These are phyloP conservation scores for Grus americana DNA, from an alignment of 2,113 vertebrate genomes.

Conservation along the genomic window DNA sequence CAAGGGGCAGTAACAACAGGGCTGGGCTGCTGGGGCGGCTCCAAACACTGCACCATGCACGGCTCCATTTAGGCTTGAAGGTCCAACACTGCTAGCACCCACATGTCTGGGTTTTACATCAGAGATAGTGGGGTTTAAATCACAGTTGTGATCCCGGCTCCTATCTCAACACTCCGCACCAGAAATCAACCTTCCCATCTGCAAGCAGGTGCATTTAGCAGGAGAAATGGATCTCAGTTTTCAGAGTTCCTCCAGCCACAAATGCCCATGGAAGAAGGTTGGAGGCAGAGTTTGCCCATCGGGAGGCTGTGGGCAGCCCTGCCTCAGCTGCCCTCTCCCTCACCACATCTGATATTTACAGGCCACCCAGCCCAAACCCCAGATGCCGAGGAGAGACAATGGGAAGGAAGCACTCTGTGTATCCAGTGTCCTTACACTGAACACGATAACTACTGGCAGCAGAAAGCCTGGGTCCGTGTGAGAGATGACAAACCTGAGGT, in stretches of 20 bases:
- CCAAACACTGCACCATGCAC: fast-evolving
- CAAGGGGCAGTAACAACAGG: background rate
- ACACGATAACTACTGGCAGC: fast-evolving
- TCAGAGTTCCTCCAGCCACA: background rate
- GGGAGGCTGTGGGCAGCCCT: background rate
- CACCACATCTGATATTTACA: background rate
- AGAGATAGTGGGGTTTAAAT: background rate
- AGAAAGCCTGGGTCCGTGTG: background rate
- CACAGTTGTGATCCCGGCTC: background rate
- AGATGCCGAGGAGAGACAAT: background rate
- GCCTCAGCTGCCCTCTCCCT: background rate
- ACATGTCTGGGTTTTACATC: background rate
- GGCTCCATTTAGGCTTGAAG: background rate
- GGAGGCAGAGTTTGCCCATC: fast-evolving
- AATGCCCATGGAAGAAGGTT: fast-evolving
- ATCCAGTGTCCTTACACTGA: conserved; percentile 34
- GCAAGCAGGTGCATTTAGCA: background rate
- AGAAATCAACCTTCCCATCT: background rate
- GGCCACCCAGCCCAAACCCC: background rate
- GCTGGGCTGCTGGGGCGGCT: background rate
- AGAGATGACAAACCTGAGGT: fast-evolving
- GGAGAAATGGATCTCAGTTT: fast-evolving
- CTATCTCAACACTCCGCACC: background rate
- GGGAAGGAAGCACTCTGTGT: conserved; percentile 26
- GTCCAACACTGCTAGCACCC: background rate